A percentile compares a stretch with the other conserved stretches of the same genome.
Conservation (phyloP, 2,113 vertebrate genomes). For the Anas platyrhynchos region DNA sequence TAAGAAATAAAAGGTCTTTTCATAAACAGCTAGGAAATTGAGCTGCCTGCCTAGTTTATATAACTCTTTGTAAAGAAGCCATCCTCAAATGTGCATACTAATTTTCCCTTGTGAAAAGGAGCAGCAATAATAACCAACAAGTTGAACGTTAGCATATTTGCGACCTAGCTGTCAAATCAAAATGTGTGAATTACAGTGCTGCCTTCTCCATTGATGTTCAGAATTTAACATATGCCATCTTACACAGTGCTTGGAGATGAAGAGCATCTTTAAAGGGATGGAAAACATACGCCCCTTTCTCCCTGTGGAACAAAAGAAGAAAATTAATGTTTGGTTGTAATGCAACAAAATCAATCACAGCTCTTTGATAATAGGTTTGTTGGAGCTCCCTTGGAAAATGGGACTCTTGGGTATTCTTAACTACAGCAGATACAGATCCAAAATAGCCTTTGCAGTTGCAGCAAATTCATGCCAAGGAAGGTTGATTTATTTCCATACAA, state of each 20-base stretch:
- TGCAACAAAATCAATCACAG: conserved; percentile 12
- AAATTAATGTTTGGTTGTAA: conserved; percentile 34
- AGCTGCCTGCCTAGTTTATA: background rate
- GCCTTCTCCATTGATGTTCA: conserved; percentile 38
- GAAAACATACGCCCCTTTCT: background rate
- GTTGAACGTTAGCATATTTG: conserved; percentile 56
- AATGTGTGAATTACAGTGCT: conserved; percentile 57
- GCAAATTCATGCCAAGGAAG: background rate
- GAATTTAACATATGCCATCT: conserved; percentile 41
- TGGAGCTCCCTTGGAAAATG: background rate
- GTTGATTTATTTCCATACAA: background rate
- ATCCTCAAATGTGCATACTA: conserved; percentile 39
- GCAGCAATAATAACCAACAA: conserved; percentile 55
- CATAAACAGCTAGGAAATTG: conserved; percentile 22
- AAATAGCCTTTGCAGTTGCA: background rate
- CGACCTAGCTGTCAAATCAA: conserved; percentile 8
- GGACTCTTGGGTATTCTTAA: conserved; percentile 15
- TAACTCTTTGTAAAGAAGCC: conserved; percentile 25
- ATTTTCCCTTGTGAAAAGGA: conserved; percentile 62
- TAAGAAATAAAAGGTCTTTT: conserved; percentile 11
- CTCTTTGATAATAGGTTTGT: conserved; percentile 35
- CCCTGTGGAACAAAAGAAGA: background rate
- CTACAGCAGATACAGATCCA: background rate
- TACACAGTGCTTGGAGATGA: conserved; percentile 14
- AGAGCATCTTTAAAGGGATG: background rate